Base-by-base conservation (phyloP, 2,113 vertebrate genomes). In the Tragelaphus imberbis region DNA sequence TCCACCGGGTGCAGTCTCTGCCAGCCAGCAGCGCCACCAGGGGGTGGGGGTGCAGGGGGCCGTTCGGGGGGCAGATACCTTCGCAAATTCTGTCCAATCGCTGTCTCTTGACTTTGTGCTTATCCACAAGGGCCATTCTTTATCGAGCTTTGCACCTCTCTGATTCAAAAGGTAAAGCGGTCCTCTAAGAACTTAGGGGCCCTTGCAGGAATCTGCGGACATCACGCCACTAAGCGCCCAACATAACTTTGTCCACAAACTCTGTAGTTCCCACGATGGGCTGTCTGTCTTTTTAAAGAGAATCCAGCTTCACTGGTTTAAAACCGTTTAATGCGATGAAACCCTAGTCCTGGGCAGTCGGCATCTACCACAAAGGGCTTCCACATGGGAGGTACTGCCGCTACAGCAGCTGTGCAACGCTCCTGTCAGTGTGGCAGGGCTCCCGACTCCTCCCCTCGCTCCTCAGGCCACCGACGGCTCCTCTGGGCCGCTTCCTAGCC, bases 51-150 rank as follows among this genome's bases (percentile, higher is more conserved):
- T 99, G 99, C 99, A 99, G 99, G 95, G 99, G 99, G 98, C 99
- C 99, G 58, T 99, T 99, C 98, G 99, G 99, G 91, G 99, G 99
- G 97, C 99, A 99, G 98, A 99, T 99, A 99, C 99, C 99, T 99
- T 99, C 99, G 94, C 99, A 99, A 98, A 99, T 99, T 97, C 99
- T 99, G 99, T 99, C 99, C 98, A 99, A 98, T 92, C 99, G 99
- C 98, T 99, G 99, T 93, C 99, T 98, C 98, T 99, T 99, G 98
- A 99, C 99, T 99, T 99, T 99, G 99, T 99, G 99, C 99, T 99
- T 99, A 99, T 99, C 99, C 98, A 99, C 99, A 98, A 99, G 99
- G 98, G 99, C 99, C 99, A 99, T 99, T 99, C 99, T 99, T 96
- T 98, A 98, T 0, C 30, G 98, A 92, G 94, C 96, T 97, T 95